Evolutionary conservation across 2,113 vertebrate species (phyloP).

Genomic region (Festucalex cinctus): DNA sequence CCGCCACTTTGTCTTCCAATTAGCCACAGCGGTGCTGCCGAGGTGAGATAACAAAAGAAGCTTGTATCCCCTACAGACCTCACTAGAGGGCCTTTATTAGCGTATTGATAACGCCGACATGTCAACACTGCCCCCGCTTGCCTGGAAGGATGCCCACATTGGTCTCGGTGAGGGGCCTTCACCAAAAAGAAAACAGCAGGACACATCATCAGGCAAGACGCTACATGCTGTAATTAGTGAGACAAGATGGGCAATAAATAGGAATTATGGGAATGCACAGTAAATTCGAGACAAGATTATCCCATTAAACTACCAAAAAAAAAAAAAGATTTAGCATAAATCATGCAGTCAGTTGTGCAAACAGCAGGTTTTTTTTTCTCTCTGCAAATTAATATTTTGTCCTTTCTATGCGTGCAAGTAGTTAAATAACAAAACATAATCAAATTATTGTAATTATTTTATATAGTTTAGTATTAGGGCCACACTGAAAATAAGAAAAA

Average conservation of each 20-base stretch:
- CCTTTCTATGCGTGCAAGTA: conserved; percentile 9
- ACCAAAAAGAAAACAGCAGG: conserved; percentile 47
- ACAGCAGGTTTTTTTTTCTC: conserved; percentile 37
- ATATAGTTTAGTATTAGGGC: neutral
- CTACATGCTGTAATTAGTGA: conserved; percentile 60
- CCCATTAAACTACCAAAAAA: conserved; percentile 17
- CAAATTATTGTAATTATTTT: neutral
- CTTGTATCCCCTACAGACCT: conserved; percentile 62
- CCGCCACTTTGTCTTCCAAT: conserved; percentile 45
- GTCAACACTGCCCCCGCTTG: conserved; percentile 46
- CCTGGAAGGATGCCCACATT: conserved; percentile 44
- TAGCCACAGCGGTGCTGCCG: conserved; percentile 50
- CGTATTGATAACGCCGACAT: conserved; percentile 54
- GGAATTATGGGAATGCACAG: conserved; percentile 38
- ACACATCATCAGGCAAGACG: conserved; percentile 35
- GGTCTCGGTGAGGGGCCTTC: conserved; percentile 31
- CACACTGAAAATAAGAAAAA: too few species aligned
- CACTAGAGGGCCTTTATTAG: conserved; percentile 58
- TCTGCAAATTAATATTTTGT: conserved; percentile 34
- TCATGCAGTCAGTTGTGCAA: neutral
- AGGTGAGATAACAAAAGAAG: conserved; percentile 62
- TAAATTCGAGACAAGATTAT: conserved; percentile 22
- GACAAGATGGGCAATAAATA: conserved; percentile 52
- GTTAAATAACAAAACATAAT: conserved; percentile 1
- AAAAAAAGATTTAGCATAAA: neutral